Base-by-base conservation (phyloP, 2,888 invertebrate species). In the Ditylenchus weischeri region DNA sequence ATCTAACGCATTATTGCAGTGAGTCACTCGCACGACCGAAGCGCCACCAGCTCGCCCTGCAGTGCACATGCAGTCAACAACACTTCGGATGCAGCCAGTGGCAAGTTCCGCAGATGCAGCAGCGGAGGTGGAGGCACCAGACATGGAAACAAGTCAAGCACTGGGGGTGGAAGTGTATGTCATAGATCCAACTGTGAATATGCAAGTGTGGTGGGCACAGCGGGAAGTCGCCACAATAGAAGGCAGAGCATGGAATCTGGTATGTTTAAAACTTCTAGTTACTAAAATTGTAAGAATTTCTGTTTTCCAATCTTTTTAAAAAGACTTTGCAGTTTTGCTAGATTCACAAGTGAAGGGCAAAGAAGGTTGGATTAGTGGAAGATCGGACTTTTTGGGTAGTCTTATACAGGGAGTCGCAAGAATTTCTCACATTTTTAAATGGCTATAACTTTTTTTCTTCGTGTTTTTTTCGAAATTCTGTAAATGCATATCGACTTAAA, bases 221-320 rank as follows among this genome's bases (percentile, higher is more conserved):
- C 59, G 11, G 38, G 35, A 15, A 19, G 59, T 43, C 57, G 36
- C 21, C 67, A 68, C 47, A 58, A 66, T 23, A 48, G 68, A n/a
- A 38, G 64, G 13, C 68, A 68, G 19, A 68, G 68, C 58, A 68
- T 50, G 23, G 68, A 65, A 43, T 68, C 68, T 10, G 62, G 62
- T 62, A 48, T 29, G 2, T 29, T 29, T 29, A 29, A 29, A 29
- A 29, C 29, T n/a, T n/a, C n/a, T n/a, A n/a, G n/a, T n/a, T n/a
- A n/a, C n/a, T n/a, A n/a, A n/a, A n/a, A n/a, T n/a, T n/a, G n/a
- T n/a, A n/a, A n/a, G n/a, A n/a, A n/a, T n/a, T n/a, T n/a, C n/a
- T n/a, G n/a, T n/a, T n/a, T n/a, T n/a, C n/a, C n/a, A n/a, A n/a
- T n/a, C n/a, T n/a, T n/a, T n/a, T n/a, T n/a, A n/a, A n/a, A n/a